Base-by-base conservation (phyloP, 2,113 vertebrate genomes). In the Nothocercus nigrocapillus region DNA sequence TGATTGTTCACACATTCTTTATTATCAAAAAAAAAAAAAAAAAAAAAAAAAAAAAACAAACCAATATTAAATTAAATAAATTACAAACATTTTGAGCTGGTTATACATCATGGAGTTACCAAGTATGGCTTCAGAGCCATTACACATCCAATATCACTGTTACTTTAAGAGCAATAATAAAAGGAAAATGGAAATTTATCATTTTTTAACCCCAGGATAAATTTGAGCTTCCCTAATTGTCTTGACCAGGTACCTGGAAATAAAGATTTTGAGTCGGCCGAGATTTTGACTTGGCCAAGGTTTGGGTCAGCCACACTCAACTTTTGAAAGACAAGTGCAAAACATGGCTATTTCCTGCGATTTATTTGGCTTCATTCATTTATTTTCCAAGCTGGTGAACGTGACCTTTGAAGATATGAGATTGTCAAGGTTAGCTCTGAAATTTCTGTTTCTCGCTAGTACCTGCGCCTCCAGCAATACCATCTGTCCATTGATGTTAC, bases 21-120 rank as follows among this genome's bases (percentile, higher is more conserved):
- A 98, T 98, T 98, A 97, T 91, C 82, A 97, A 98, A 98, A 97
- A 80, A 93, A 75, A 93, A 95, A n/a, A n/a, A n/a, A n/a, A n/a
- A n/a, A 97, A 98, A 98, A 97, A 80, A 93, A 75, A 20, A 97
- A 80, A 93, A 74, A 93, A 95, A 1, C 0, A 89, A 92, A 78
- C 76, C 79, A 49, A 49, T 14, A 89, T 98, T 98, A 98, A 98
- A 98, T 98, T 98, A 98, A 98, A 98, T 98, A 98, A 98, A 97
- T 98, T 98, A 98, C 96, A 97, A 75, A 93, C 45, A 93, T 95
- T 95, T 95, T 42, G 94, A 94, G 94, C 64, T 72, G 94, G 93
- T 94, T 94, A 88, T 49, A 58, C 58, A 28, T 82, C 73, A 59
- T 64, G 76, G 47, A n/a, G 67, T 81, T 90, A 79, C 49, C 90